Percentiles rank a stretch among this genome's conserved stretches.
Conservation (phyloP, 1,140 invertebrate genomes). For the Pachypeltis micranthus region DNA sequence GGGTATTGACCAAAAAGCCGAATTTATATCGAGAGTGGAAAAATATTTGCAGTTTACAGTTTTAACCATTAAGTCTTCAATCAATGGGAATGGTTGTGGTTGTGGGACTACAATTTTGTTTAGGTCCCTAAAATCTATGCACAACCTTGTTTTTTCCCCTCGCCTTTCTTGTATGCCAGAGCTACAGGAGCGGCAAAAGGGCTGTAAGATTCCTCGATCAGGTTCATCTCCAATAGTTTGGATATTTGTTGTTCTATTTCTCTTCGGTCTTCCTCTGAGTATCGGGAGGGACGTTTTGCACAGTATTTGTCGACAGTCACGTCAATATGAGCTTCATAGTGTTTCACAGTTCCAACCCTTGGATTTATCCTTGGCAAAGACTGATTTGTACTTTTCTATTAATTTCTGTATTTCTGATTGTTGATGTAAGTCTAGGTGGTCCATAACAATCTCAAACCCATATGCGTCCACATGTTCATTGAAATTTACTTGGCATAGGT, state of each 20-base stretch:
- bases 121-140: no score
- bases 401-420: slow-evolving; percentile 26
- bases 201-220: no score
- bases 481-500: no score
- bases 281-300: slow-evolving; percentile 29
- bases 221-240: no score
- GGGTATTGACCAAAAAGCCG: slow-evolving; percentile 26
- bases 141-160: no score
- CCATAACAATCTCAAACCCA: slow-evolving; percentile 26
- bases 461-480: slow-evolving; percentile 28
- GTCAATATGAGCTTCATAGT: slow-evolving; percentile 30
- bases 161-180: no score
- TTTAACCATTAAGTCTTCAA: slow-evolving; percentile 18
- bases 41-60: slow-evolving; percentile 20
- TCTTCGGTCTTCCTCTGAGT: no score
- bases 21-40: slow-evolving; percentile 25
- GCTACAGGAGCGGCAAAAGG: no score
- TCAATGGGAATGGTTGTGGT: no score
- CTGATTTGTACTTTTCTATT: slow-evolving; percentile 27
- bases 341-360: slow-evolving; percentile 25
- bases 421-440: slow-evolving; percentile 28
- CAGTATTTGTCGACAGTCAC: slow-evolving; percentile 29
- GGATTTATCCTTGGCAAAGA: slow-evolving; percentile 31
- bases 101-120: no score
- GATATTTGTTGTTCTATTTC: no score